These are phyloP conservation scores for Rachycentron canadum DNA, from an alignment of 2,797 vertebrate species.

Conservation along the genomic window DNA sequence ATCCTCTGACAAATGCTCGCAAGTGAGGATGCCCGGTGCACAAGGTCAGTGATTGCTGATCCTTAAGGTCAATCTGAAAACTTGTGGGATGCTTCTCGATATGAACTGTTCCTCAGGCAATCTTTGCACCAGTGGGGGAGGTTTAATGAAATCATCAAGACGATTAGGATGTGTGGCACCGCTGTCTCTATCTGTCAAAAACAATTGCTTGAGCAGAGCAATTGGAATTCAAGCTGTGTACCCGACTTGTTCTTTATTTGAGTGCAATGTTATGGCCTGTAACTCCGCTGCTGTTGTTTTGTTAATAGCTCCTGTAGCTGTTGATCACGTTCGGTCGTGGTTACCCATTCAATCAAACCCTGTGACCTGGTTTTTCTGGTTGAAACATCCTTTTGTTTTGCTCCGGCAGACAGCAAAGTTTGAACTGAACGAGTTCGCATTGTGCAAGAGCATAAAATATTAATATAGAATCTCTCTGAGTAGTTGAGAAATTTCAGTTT, in stretches of 20 bases:
- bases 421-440: conserved; percentile 59
- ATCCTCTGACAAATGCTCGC: conserved; percentile 49
- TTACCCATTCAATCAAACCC: conserved; percentile 50
- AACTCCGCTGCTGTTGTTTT: conserved; percentile 35
- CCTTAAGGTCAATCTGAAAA: conserved; percentile 53
- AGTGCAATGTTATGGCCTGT: conserved; percentile 25
- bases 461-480: conserved; percentile 58
- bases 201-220: conserved; percentile 55
- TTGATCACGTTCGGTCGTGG: conserved; percentile 42
- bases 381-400: conserved; percentile 55
- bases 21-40: conserved; percentile 18
- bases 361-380: conserved; percentile 51
- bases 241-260: conserved; percentile 50
- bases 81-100: conserved; percentile 49
- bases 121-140: conserved; percentile 43
- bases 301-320: conserved; percentile 47
- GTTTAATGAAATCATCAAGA: conserved; percentile 71
- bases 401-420: conserved; percentile 40
- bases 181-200: conserved; percentile 59
- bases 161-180: conserved; percentile 57
- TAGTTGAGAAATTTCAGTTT: conserved; percentile 67
- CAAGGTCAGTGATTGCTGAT: conserved; percentile 58
- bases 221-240: conserved; percentile 59
- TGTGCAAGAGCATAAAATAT: conserved; percentile 67
- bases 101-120: conserved; percentile 59